phyloP scores from a whole-genome alignment of 53 echinoderm and acorn worm genomes.

The Glandiceps talaboti region DNA sequence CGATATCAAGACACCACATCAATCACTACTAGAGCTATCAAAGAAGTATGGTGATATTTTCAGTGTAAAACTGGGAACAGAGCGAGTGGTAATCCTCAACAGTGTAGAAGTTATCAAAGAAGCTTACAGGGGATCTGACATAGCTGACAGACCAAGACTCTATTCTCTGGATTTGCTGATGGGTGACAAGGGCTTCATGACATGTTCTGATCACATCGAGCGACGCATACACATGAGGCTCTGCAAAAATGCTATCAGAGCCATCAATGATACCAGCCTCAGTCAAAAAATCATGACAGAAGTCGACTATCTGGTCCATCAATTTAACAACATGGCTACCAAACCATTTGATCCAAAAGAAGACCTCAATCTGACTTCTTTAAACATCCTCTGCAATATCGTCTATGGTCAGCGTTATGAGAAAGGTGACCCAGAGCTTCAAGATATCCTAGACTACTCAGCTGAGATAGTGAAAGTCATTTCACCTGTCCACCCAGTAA shows the following conservation, averaged over 20 bases:
- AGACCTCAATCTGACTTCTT: conserved; percentile 77
- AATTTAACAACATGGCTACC: conserved; percentile 42
- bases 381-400: conserved; percentile 95
- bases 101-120: conserved; percentile 74
- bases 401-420: conserved; percentile 88
- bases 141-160: conserved; percentile 75
- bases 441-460: conserved; percentile 82
- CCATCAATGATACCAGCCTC: conserved; percentile 66
- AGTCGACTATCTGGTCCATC: conserved; percentile 51
- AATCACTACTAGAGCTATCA: conserved; percentile 65
- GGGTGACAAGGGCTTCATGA: conserved; percentile 90
- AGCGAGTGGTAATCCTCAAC: conserved; percentile 89
- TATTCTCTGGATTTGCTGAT: conserved; percentile 84
- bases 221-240: conserved; percentile 80
- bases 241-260: conserved; percentile 73
- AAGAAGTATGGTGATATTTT: conserved; percentile 96
- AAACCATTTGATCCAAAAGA: conserved; percentile 79
- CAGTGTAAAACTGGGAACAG: conserved; percentile 93
- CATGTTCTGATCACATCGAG: conserved; percentile 74
- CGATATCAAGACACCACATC: conserved; percentile 71
- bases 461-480: conserved; percentile 90
- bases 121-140: conserved; percentile 83
- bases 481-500: conserved; percentile 91
- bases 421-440: conserved; percentile 65
- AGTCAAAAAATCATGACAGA: conserved; percentile 75